Evolutionary conservation across 2,888 invertebrate genomes (phyloP), one percentile per base, ranked within the genome.

Genomic region (Dryobota labecula): DNA sequence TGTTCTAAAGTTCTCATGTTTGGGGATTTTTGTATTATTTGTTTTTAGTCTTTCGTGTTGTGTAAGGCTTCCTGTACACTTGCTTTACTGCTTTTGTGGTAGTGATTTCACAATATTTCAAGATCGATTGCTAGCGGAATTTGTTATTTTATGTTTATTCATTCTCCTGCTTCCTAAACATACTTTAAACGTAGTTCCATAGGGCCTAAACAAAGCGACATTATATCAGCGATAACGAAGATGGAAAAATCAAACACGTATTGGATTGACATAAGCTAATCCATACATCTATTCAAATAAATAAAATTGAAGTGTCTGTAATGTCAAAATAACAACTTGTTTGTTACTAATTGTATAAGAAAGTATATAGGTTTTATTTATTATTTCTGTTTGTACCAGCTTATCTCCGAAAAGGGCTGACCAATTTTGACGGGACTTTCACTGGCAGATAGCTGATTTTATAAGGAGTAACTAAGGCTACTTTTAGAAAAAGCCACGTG

Each of bases 1-100:
- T 88, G 89, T 77, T 64, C 68, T 72, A 56, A 76, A 81, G 72
- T 80, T 82, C 77, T 78, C 73, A 73, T 85, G 78, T 85, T 72
- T 68, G 38, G 20, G 41, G 20, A 65, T 69, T 73, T 57, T 78
- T 75, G 73, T 85, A 68, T 80, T 84, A 66, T 67, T 71, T 73
- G 49, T 24, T 71, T 69, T 63, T 6, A 60, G 62, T 33, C 2
- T 57, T 51, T 73, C 30, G 33, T 58, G 49, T 60, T 74, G 43
- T 56, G n/a, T 74, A 58, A 11, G 24, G 78, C 24, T 78, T 62
- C 47, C 62, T 54, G 49, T 64, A 38, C 45, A 47, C 41, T 68
- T 61, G 58, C 33, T 61, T 78, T 54, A 33, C 27, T 66, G 73
- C 13, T 58, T 58, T 27, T 66, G 36, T 9, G 20, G 36, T 15